phyloP scores from a whole-genome alignment of 2,113 vertebrate species.

The Catharus fuscescens region DNA sequence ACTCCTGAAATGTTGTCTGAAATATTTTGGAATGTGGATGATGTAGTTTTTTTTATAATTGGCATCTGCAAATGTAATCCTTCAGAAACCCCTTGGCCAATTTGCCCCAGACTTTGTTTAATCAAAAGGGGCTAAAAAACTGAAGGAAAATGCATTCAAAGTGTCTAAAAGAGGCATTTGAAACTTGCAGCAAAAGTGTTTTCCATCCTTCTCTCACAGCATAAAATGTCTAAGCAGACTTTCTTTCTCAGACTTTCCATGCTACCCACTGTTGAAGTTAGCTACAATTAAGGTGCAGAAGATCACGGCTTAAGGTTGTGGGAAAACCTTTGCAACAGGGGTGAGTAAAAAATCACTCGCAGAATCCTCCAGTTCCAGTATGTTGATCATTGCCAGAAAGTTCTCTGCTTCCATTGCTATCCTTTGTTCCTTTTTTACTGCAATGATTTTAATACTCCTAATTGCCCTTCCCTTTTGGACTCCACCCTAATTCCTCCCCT shows the following conservation, averaged over 20 bases:
- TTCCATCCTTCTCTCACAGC: not conserved
- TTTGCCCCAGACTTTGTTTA: not conserved
- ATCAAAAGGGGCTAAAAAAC: not conserved
- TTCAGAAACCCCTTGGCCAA: not conserved
- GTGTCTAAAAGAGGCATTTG: not conserved
- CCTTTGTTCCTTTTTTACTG: too few relatives aligned
- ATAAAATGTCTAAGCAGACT: not conserved
- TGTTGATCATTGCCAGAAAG: too few relatives aligned
- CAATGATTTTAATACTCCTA: too few relatives aligned
- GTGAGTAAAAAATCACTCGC: too few relatives aligned
- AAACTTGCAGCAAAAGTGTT: not conserved
- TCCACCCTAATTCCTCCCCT: too few relatives aligned
- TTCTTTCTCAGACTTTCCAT: not conserved
- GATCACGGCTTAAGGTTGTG: too few relatives aligned
- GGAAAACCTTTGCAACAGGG: too few relatives aligned
- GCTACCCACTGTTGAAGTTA: not conserved
- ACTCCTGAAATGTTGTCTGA: not conserved
- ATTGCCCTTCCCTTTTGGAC: too few relatives aligned
- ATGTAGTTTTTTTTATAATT: not conserved
- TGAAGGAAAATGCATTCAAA: not conserved
- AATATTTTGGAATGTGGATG: not conserved
- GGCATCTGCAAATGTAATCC: not conserved
- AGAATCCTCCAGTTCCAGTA: too few relatives aligned
- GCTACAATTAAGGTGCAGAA: too few relatives aligned
- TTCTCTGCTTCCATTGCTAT: too few relatives aligned